Conservation (phyloP, 2,113 vertebrate species). For the Microcebus ravelobensis region DNA sequence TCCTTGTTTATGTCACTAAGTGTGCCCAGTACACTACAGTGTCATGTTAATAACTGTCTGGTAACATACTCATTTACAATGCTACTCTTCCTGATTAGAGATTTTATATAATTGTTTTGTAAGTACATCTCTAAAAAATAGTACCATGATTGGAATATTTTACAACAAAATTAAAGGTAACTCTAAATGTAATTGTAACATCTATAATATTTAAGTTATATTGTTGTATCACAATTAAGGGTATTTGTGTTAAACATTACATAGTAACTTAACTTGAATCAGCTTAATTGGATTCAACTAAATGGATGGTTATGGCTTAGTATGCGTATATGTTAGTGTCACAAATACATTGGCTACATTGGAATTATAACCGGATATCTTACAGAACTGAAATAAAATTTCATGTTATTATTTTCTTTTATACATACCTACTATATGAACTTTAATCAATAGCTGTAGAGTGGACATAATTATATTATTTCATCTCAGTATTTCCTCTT, state of each 20-base stretch:
- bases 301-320: not conserved
- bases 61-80: not conserved
- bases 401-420: not conserved
- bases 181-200: not conserved
- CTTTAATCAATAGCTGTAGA: not conserved
- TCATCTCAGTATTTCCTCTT: not conserved
- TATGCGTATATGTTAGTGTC: not conserved
- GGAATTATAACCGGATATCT: not conserved
- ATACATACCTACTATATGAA: not conserved
- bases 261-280: not conserved
- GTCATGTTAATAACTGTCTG: not conserved
- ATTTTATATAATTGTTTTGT: not conserved
- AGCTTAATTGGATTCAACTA: not conserved
- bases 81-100: not conserved
- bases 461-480: not conserved
- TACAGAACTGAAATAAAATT: not conserved
- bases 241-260: not conserved
- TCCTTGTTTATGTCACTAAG: not conserved
- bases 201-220: not conserved
- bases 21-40: not conserved
- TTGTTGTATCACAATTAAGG: not conserved
- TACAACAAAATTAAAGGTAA: not conserved
- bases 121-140: not conserved
- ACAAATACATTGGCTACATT: not conserved
- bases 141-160: not conserved